phyloP scores from a whole-genome alignment of 92 coral and sea anemone species.

The Porites rus region DNA sequence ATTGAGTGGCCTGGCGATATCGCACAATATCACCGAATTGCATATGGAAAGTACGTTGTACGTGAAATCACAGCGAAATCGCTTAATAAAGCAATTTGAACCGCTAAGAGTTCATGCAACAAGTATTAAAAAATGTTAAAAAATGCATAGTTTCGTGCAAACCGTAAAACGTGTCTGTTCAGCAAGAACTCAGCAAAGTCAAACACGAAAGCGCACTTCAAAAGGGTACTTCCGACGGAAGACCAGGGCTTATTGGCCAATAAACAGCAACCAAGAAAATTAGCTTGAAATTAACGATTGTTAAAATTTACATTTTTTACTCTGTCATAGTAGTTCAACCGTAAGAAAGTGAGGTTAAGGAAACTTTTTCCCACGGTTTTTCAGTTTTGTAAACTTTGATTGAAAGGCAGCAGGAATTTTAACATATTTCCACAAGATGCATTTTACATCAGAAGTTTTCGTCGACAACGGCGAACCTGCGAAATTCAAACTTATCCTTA shows the following conservation, averaged over 20 bases:
- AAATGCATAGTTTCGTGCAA: conserved; percentile 18
- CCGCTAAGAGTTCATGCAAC: conserved; percentile 8
- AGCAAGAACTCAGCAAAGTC: neutral
- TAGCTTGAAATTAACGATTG: conserved; percentile 14
- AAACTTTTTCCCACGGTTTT: conserved; percentile 5
- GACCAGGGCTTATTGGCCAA: conserved; percentile 8
- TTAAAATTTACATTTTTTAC: conserved; percentile 1
- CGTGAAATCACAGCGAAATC: conserved; percentile 18
- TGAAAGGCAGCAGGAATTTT: conserved; percentile 1
- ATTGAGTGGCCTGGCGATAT: conserved; percentile 9
- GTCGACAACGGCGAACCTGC: neutral
- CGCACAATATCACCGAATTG: conserved; percentile 18
- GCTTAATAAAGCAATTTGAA: neutral
- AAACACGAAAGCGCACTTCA: conserved; percentile 25
- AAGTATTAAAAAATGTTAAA: conserved; percentile 5
- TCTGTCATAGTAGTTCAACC: conserved; percentile 3
- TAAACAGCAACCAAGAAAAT: conserved; percentile 3
- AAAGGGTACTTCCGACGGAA: conserved; percentile 12
- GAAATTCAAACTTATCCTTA: conserved; percentile 5
- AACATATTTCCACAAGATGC: neutral
- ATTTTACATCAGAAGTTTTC: neutral
- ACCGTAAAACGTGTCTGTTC: conserved; percentile 7
- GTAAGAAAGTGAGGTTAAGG: conserved; percentile 2
- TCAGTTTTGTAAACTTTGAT: conserved; percentile 13
- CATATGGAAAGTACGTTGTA: neutral